Evolutionary conservation across 2,888 invertebrate species (phyloP), one percentile per base, ranked within the genome.

Genomic region (Acronicta psi): DNA sequence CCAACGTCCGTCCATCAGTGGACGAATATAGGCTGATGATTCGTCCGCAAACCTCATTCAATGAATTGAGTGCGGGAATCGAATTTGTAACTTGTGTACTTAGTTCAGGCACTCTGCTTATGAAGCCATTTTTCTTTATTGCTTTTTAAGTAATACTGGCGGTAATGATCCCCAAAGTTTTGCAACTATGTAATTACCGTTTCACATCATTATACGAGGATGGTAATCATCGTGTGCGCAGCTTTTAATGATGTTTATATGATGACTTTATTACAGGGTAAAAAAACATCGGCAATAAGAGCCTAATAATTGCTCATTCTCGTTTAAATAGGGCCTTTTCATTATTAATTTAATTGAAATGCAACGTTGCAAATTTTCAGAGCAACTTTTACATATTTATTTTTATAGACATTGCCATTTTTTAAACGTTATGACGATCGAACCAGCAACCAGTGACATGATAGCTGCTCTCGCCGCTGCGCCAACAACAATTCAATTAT

Each of bases 211-310:
- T 40, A 69, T 52, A 66, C 40, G 58, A 58, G 52, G 14, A 38
- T 53, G 45, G 52, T 67, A 71, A 71, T 42, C 59, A 52, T 55
- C 67, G 45, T 43, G 52, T 42, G 59, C 18, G 37, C 16, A 53
- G 17, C 54, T 41, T 55, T 56, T 60, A 64, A 68, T 67, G 36
- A 55, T 52, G 67, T 59, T n/a, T n/a, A 53, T 54, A 25, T 63
- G 53, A 69, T 64, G 58, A 54, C 61, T 69, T 60, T 49, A 63
- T 74, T 71, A 51, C 29, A 40, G 43, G 49, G 51, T n/a, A 37
- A 41, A 37, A 46, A 46, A 43, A 38, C 16, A 58, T 34, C 31
- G 9, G 38, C 46, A 34, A 17, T n/a, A n/a, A n/a, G n/a, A n/a
- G n/a, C n/a, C n/a, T n/a, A 37, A 31, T 52, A 59, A 67, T 59